These are phyloP conservation scores for Trichomalopsis sarcophagae DNA, from an alignment of 1,140 invertebrate species.

Conservation along the genomic window DNA sequence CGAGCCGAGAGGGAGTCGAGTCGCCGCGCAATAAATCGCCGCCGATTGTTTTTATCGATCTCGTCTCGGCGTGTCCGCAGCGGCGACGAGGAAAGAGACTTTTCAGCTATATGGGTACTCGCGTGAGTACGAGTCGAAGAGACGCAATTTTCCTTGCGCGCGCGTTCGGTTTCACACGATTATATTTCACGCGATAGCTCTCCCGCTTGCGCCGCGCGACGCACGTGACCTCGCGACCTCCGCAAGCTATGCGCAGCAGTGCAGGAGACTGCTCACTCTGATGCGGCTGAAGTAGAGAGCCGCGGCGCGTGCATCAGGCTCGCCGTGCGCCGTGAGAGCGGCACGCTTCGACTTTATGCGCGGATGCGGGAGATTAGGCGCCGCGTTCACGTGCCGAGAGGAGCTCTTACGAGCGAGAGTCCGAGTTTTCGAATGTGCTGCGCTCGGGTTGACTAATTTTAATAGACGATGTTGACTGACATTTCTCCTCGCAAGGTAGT, in stretches of 20 bases:
- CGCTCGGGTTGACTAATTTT: too few species aligned
- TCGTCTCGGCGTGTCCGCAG: background rate
- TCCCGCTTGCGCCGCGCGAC: background rate
- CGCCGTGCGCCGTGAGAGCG: background rate
- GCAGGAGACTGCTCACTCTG: background rate
- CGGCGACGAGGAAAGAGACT: background rate
- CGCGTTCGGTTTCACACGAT: background rate
- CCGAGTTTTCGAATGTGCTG: too few species aligned
- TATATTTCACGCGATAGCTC: background rate
- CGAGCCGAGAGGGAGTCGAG: background rate
- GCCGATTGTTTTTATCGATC: conserved; percentile 46
- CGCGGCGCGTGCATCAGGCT: too few species aligned
- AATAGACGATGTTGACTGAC: too few species aligned
- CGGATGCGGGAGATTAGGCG: background rate
- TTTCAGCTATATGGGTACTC: background rate
- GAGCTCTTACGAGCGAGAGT: too few species aligned
- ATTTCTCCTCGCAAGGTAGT: too few species aligned
- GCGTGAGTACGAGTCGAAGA: background rate
- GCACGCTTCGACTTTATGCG: background rate
- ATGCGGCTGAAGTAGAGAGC: too few species aligned
- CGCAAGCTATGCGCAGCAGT: background rate
- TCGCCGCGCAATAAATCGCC: conserved; percentile 69
- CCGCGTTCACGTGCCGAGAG: too few species aligned
- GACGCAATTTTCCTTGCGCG: background rate
- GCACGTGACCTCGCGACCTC: background rate